Base-by-base conservation (phyloP, 2,888 invertebrate species). In the Girardia tigrina region DNA sequence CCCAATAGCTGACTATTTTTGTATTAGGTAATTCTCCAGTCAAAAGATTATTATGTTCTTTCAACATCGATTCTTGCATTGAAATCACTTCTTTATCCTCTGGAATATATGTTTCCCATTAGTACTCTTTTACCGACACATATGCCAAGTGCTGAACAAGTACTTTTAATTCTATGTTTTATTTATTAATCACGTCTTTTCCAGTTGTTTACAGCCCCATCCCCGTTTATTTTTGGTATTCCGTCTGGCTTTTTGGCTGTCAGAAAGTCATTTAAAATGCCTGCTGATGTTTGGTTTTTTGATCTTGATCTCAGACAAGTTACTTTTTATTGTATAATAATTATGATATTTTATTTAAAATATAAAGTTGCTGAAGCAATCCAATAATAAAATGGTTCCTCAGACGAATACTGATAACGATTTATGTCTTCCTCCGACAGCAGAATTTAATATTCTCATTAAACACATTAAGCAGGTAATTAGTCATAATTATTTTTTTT, bases 21-120 rank as follows among this genome's bases (percentile, higher is more conserved):
- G 16, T 36, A 12, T 36, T 36, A 89, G 89, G 86, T 99, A 80
- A 89, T 99, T 78, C 89, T 99, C 78, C 97, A 97, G 86, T 98
- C 97, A 0, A 89, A 95, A 74, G 97, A 99, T 87, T 97, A 97
- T 86, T 98, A 98, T 86, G 98, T 97, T 75, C 88, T 99, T 79
- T 93, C 95, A 73, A 97, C 98, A 95, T 95, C 94, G 80, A 97
- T 99, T 82, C 92, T 99, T 91, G 97, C 97, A 77, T 90, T 99
- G 82, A 95, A 98, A 42, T 91, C 94, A 29, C 92, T 99, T 91
- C 88, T 99, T 80, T 99, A 99, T 85, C 98, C 98, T 0, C 86
- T 99, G 81, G 95, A 99, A 87, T 99, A 98, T 86, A 98, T 99
- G 98, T 99, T 99, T 86, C 98, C 98, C 76, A 94, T 98, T 75